These are phyloP conservation scores for Characodon lateralis DNA, from an alignment of 2,797 vertebrate genomes.

Conservation along the genomic window DNA sequence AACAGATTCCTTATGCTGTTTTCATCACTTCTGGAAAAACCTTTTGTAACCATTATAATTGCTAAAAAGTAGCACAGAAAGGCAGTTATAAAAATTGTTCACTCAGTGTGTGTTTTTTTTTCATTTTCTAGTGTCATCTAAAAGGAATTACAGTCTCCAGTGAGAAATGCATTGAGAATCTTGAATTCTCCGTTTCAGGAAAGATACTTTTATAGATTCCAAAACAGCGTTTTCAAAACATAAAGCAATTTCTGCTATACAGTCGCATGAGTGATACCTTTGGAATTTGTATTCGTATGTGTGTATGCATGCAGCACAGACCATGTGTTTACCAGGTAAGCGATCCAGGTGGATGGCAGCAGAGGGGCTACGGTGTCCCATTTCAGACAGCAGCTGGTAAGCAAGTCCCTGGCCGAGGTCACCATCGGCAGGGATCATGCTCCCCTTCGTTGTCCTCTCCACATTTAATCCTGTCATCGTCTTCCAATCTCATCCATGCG, in stretches of 20 bases:
- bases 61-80: too few species aligned
- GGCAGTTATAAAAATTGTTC: background rate
- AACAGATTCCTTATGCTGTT: too few species aligned
- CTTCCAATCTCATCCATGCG: constrained; percentile 65
- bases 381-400: constrained; percentile 81
- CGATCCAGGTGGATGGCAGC: constrained; percentile 70
- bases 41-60: too few species aligned
- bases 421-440: constrained; percentile 50
- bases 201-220: background rate
- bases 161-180: background rate
- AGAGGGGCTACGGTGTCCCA: constrained; percentile 61
- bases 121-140: background rate
- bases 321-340: constrained; percentile 62
- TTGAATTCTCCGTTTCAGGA: background rate
- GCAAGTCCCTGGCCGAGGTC: constrained; percentile 65
- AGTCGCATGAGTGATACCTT: constrained; percentile 12
- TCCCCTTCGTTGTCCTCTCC: constrained; percentile 48
- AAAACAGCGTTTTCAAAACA: background rate
- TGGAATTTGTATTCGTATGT: constrained; percentile 42
- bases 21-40: too few species aligned
- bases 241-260: constrained; percentile 5
- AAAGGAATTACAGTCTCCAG: background rate
- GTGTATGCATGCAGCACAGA: constrained; percentile 15
- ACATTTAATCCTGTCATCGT: constrained; percentile 58
- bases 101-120: background rate